Evolutionary conservation across 2,888 invertebrate genomes (phyloP), one percentile per base, ranked within the genome.

Genomic region (Cybosia mesomella): DNA sequence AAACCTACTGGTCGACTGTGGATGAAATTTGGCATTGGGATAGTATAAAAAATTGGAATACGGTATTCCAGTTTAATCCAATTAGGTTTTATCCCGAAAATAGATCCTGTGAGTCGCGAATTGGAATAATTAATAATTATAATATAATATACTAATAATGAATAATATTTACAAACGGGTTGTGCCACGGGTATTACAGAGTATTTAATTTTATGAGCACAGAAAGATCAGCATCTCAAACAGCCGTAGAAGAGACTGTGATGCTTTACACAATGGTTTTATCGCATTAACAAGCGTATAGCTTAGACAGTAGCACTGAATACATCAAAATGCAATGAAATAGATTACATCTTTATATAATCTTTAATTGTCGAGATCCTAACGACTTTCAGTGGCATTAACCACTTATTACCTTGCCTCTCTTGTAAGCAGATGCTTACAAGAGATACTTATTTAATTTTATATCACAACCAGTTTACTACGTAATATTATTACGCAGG

Each of bases 181-280:
- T 28, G 28, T 4, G 28, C 28, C 28, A 5, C 28, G 28, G 28
- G 28, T 28, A 28, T 28, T 28, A 28, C n/a, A n/a, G n/a, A n/a
- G n/a, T 69, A 68, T 76, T 71, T 67, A 65, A 57, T 28, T 63
- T 53, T 71, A 73, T 68, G 49, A 49, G 49, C 49, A 18, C 49
- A 49, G 49, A 7, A 9, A 49, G 18, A 49, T 18, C 49, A 8
- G 18, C 49, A n/a, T 49, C 8, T 49, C n/a, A 49, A 49, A 49
- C 49, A n/a, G 8, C 49, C 49, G n/a, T 9, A n/a, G n/a, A 49
- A 49, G 8, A 49, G n/a, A n/a, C 49, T 49, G n/a, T n/a, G 49
- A n/a, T 49, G 18, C 49, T 49, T n/a, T 49, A 9, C 49, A 49
- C 49, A 49, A 49, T 49, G 49, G n/a, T 1, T 49, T 49, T 49